These are phyloP conservation scores for Nannospalax galili DNA, from an alignment of 2,113 vertebrate genomes.

Conservation along the genomic window DNA sequence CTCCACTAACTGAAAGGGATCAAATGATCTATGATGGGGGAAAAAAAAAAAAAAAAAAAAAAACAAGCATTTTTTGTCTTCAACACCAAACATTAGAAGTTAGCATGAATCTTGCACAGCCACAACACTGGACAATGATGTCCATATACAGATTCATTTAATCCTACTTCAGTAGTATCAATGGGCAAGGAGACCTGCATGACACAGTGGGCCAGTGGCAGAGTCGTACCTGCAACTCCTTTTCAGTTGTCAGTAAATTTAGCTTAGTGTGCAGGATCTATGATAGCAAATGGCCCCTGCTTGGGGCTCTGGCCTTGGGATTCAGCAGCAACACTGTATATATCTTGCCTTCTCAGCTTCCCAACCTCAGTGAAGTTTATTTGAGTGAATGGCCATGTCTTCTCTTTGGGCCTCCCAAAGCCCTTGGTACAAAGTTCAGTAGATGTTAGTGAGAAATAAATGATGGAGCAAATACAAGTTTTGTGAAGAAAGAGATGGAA, in stretches of 20 bases:
- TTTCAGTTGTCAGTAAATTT: not conserved
- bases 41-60: conserved; percentile 72
- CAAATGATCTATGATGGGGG: conserved; percentile 72
- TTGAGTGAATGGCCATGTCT: not conserved
- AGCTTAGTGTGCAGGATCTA: not conserved
- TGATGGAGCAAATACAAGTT: not conserved
- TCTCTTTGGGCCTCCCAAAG: not conserved
- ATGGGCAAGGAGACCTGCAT: not conserved
- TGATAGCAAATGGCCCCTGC: not conserved
- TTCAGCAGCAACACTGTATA: not conserved
- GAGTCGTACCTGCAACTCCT: not conserved
- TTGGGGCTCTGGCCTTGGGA: not conserved
- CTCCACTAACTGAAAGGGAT: conserved; percentile 49
- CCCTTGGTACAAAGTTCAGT: not conserved
- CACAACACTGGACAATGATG: not conserved
- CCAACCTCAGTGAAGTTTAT: not conserved
- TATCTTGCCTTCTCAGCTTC: not conserved
- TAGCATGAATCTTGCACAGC: not conserved
- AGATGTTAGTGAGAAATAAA: not conserved
- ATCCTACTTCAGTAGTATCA: not conserved
- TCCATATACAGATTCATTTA: not conserved
- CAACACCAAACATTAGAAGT: not conserved
- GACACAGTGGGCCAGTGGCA: not conserved
- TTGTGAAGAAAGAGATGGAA: not conserved
- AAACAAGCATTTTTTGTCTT: conserved; percentile 56